Evolutionary conservation across 23 tunicate species (phyloP), one percentile per base, ranked within the genome.

Genomic region (Botrylloides violaceus): DNA sequence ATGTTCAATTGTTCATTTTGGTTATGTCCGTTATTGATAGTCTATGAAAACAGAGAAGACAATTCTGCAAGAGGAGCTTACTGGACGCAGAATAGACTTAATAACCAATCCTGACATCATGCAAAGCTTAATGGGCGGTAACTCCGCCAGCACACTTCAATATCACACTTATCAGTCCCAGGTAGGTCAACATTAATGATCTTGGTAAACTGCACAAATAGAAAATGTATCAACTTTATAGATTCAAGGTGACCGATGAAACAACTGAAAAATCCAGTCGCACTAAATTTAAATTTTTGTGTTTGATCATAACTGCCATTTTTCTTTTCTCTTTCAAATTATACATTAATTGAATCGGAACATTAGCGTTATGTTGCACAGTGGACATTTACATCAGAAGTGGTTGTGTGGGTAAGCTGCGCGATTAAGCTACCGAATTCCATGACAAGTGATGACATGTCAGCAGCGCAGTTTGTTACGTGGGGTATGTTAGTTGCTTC

Each of bases 1-100:
- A 43, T 9, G 53, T 7, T 7, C 15, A 7, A 7, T 43, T 9
- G 53, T 43, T 43, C 15, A 43, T 43, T 43, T 43, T 43, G 9
- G 9, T 7, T 43, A 9, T 7, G 15, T 15, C 53, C 12, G 9
- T 9, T 43, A 15, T 43, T 15, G 9, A 24, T 25, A 68, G 74
- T 68, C 74, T 32, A 68, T 68, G 74, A 68, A 68, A 28, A 68
- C 74, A 68, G 74, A 68, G 12, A 68, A 68, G n/a, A 0, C 58
- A 18, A 35, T 68, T 4, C 25, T 68, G 7, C 74, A 68, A 2
- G 74, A 68, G 19, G 74, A 63, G 3, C 70, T 63, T 4, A 9
- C 35, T 4, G 70, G 33, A 15, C 26, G 70, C 26, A 33, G 35
- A 63, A 28, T 63, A 28, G 70, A 28, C 15, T 43, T 43, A 15